Conservation (phyloP, 2,888 invertebrate genomes). For the Nymphalis polychloros region DNA sequence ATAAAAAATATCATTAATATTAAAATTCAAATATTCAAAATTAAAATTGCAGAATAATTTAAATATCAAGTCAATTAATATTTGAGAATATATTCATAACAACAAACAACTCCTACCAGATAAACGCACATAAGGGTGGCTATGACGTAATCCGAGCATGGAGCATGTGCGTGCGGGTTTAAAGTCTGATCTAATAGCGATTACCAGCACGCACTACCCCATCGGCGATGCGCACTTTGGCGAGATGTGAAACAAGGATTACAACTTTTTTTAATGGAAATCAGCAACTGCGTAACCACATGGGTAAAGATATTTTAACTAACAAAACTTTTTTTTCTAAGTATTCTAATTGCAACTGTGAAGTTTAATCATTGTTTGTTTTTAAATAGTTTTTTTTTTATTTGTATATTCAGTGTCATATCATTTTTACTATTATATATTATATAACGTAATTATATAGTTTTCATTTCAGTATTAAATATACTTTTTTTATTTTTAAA, state of each 20-base stretch:
- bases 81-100: background rate
- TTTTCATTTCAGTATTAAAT: too few relatives aligned
- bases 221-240: conserved; percentile 25
- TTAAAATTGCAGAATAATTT: background rate
- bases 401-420: too few relatives aligned
- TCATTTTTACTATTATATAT: too few relatives aligned
- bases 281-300: background rate
- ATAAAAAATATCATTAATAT: too few relatives aligned
- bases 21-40: background rate
- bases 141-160: conserved; percentile 65
- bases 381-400: too few relatives aligned
- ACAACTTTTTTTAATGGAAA: conserved; percentile 16
- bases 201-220: conserved; percentile 64
- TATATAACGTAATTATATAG: too few relatives aligned
- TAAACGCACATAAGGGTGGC: conserved; percentile 45
- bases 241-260: conserved; percentile 27
- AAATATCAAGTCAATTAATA: background rate
- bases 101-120: background rate
- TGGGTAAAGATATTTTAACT: too few relatives aligned
- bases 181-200: conserved; percentile 77
- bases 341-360: too few relatives aligned
- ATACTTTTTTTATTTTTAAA: too few relatives aligned
- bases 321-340: too few relatives aligned
- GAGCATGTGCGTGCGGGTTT: conserved; percentile 75
- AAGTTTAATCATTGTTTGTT: too few relatives aligned